These are phyloP conservation scores for Apamea anceps DNA, from an alignment of 2,888 invertebrate genomes.

Conservation along the genomic window DNA sequence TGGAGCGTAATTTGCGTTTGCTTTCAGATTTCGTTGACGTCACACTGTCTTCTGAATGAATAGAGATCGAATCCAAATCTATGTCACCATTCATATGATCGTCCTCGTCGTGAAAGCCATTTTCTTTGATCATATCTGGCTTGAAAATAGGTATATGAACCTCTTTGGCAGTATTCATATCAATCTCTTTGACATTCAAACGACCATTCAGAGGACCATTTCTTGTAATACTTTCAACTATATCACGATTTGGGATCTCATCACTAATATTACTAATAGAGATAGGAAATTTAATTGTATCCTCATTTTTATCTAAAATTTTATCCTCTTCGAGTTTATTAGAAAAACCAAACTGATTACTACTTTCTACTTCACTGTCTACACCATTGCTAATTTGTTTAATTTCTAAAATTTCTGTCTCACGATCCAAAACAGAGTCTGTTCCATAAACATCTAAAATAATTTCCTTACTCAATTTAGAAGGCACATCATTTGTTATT, in stretches of 20 bases:
- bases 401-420: conserved; percentile 26
- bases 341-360: conserved; percentile 14
- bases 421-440: not conserved
- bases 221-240: conserved; percentile 37
- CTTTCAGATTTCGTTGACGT: conserved; percentile 57
- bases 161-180: conserved; percentile 58
- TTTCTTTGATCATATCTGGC: conserved; percentile 37
- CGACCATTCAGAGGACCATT: conserved; percentile 32
- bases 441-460: conserved; percentile 11
- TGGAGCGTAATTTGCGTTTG: conserved; percentile 71
- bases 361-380: conserved; percentile 8
- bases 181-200: conserved; percentile 56
- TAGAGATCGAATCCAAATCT: conserved; percentile 64
- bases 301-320: conserved; percentile 11
- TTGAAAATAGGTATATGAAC: conserved; percentile 50
- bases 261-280: conserved; percentile 10
- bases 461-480: conserved; percentile 22
- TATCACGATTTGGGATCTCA: conserved; percentile 40
- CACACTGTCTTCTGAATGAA: conserved; percentile 69
- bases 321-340: conserved; percentile 1
- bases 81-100: conserved; percentile 56
- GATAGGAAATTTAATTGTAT: not conserved
- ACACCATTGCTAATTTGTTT: conserved; percentile 3
- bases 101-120: conserved; percentile 48
- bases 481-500: conserved; percentile 25